Evolutionary conservation across 2,888 invertebrate species (phyloP).

Genomic region (Heteromyza rotundicornis): DNA sequence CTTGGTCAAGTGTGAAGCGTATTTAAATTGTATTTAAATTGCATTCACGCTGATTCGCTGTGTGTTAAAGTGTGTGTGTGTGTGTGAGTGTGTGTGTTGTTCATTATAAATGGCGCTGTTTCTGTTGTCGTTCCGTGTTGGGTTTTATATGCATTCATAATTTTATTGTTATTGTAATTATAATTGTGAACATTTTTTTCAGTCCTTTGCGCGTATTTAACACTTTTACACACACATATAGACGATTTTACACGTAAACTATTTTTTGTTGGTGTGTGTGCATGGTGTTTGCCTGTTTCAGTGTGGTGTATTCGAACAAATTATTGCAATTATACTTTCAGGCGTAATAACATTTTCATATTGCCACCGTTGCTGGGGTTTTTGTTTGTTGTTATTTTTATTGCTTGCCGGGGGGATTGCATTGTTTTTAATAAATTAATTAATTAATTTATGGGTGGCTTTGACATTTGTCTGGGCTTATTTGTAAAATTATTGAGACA

Average conservation of each 20-base stretch:
- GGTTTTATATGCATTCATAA: background rate
- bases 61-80: slow-evolving; percentile 2
- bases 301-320: no score
- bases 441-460: background rate
- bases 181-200: background rate
- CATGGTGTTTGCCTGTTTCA: no score
- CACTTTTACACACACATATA: no score
- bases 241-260: no score
- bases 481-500: no score
- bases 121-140: background rate
- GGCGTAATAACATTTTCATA: background rate
- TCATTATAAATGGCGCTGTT: slow-evolving; percentile 1
- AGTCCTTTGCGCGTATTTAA: background rate
- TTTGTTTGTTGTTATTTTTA: background rate
- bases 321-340: slow-evolving; percentile 2
- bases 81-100: background rate
- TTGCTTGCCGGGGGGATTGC: background rate
- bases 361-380: background rate
- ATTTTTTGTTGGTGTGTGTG: no score
- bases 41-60: background rate
- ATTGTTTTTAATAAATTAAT: slow-evolving; percentile 2
- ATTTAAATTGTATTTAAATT: background rate
- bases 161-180: background rate
- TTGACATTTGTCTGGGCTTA: no score
- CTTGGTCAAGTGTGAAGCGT: slow-evolving; percentile 22